phyloP scores from a whole-genome alignment of 2,888 invertebrate genomes.

The Eumacrocentrus americanus region DNA sequence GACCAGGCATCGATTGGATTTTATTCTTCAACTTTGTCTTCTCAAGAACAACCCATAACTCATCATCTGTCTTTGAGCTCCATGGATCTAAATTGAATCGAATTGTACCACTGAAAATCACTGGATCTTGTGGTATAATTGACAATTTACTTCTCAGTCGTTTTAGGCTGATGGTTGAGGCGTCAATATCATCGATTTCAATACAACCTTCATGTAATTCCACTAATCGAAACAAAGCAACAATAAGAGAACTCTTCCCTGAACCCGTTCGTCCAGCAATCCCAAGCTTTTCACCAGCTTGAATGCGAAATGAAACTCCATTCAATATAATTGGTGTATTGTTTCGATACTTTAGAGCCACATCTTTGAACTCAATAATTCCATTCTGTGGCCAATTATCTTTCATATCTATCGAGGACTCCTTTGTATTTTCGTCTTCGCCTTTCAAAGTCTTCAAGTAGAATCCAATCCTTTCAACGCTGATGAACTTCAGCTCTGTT shows the following conservation, averaged over 20 bases:
- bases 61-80: constrained; percentile 52
- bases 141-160: constrained; percentile 63
- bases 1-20: constrained; percentile 54
- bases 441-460: constrained; percentile 48
- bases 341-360: constrained; percentile 62
- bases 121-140: constrained; percentile 70
- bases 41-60: constrained; percentile 62
- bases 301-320: constrained; percentile 64
- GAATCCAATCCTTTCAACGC: constrained; percentile 62
- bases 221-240: constrained; percentile 67
- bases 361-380: constrained; percentile 63
- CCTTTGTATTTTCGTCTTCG: constrained; percentile 40
- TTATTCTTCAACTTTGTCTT: constrained; percentile 61
- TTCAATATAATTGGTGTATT: constrained; percentile 63
- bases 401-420: constrained; percentile 42
- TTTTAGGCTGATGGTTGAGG: constrained; percentile 52
- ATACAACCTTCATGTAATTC: constrained; percentile 65
- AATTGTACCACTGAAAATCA: constrained; percentile 67
- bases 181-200: constrained; percentile 64
- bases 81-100: constrained; percentile 64
- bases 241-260: constrained; percentile 67
- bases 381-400: constrained; percentile 64
- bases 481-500: constrained; percentile 62
- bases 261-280: constrained; percentile 63
- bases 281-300: constrained; percentile 67